Evolutionary conservation across 2,113 vertebrate genomes (phyloP), one percentile per base, ranked within the genome.

Genomic region (Melanerpes formicivorus): DNA sequence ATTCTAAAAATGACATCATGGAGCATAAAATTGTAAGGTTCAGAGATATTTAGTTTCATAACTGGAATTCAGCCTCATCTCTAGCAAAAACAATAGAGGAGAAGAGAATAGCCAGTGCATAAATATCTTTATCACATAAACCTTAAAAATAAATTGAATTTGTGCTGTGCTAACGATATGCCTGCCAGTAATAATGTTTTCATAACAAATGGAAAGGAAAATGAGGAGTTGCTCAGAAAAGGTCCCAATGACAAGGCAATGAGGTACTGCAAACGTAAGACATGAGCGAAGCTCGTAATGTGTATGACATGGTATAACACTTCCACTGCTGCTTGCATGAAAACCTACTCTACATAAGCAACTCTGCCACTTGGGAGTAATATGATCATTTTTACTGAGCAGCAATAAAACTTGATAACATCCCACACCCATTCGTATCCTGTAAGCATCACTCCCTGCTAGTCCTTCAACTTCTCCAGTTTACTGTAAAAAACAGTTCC

Each of bases 401-500:
- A 66, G 87, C 90, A 92, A 21, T 71, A 82, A 94, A 91, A 86
- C 26, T 78, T 87, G 73, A 93, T 78, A 92, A 83, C 92, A 95
- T 89, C 93, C 95, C 85, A 83, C 75, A 94, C 84, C 93, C 90
- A 0, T 93, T 91, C 81, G 75, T 63, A 73, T 90, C 93, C 94
- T 90, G 55, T 58, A 96, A 97, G 95, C 95, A 95, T 96, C 59
- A 90, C 86, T 72, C 82, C 92, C 87, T 97, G 90, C 71, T 89
- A 87, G 75, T 44, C 95, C 83, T 81, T 92, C 93, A 75, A 75
- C 86, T 90, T 95, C 88, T 97, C 77, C n/a, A 54, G 74, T 94
- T 91, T 95, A 52, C 81, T 5, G 9, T 56, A 71, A 70, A 71
- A 95, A 88, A 4, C 62, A 80, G 21, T 72, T 96, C 63, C 83